Base-by-base conservation (phyloP, 2,797 vertebrate genomes). In the Fratercula arctica region DNA sequence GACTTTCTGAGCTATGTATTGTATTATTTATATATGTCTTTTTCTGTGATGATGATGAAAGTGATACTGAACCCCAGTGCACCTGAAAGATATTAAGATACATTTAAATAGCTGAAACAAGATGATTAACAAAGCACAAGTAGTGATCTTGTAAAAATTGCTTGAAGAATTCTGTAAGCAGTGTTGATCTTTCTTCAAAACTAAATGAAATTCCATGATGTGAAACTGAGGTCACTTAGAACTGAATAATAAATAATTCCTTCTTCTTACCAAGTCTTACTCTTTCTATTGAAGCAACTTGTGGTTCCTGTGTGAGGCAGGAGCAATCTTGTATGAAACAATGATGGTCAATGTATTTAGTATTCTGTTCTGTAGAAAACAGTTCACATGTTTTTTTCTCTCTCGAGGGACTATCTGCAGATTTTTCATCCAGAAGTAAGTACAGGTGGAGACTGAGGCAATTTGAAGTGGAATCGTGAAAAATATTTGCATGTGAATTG, bases 21-120 rank as follows among this genome's bases (percentile, higher is more conserved):
- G 53, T 96, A 50, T 89, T 97, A 95, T 97, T 97, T 96, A 95
- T 96, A 17, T 64, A n/a, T 67, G 63, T 82, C 84, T 84, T 95
- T 94, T 91, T 88, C 48, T 85, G 24, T 81, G 77, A 70, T 67
- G 53, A 45, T 83, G 59, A 79, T 76, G 78, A 79, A 94, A 95
- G 59, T 31, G 74, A 68, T 60, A 53, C 63, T 33, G 41, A 79
- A 76, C 72, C 37, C 59, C 83, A 76, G 29, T 51, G 31, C 43
- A 61, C 53, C 89, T 74, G 59, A 63, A 86, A 37, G 46, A 50
- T 41, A 24, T 43, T 74, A 75, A 64, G 41, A 50, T 85, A 29
- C 60, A 43, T 81, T 81, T 53, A 26, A 67, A 41, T 69, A 87
- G 35, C 37, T 86, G 61, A 85, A 86, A 53, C 48, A 67, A 77